Percentiles rank a stretch among this genome's conserved stretches.
These are phyloP conservation scores for Syngnathus acus DNA, from an alignment of 2,797 vertebrate species.

Conservation along the genomic window DNA sequence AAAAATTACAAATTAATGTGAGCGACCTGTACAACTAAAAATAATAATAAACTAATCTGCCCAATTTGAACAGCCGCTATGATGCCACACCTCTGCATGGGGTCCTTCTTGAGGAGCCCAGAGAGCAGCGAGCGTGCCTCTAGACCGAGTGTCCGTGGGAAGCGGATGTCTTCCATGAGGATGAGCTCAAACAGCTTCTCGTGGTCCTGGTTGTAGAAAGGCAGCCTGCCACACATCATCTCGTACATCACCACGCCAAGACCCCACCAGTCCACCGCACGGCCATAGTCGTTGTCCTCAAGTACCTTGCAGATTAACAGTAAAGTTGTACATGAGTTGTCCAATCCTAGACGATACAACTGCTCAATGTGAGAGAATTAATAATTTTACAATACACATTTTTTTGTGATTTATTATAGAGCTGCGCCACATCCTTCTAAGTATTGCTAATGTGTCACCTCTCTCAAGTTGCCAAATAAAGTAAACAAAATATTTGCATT, in stretches of 20 bases:
- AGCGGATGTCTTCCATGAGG: conserved; percentile 95
- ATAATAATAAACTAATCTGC: too few relatives aligned
- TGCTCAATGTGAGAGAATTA: neutral
- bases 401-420: neutral
- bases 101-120: conserved; percentile 92
- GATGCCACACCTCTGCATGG: conserved; percentile 80
- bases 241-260: conserved; percentile 97
- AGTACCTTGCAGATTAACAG: conserved; percentile 72
- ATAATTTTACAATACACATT: neutral
- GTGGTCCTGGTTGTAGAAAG: conserved; percentile 97
- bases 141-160: conserved; percentile 86
- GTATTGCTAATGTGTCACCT: neutral
- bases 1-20: too few relatives aligned
- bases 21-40: too few relatives aligned
- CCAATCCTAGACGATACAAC: neutral
- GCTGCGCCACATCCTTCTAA: neutral
- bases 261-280: conserved; percentile 97
- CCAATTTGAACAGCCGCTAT: too few relatives aligned
- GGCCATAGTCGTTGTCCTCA: conserved; percentile 93
- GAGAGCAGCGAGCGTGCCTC: conserved; percentile 89
- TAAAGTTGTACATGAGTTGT: neutral
- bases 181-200: conserved; percentile 97
- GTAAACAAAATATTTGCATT: neutral
- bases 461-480: neutral
- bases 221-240: conserved; percentile 95